Percentiles rank a stretch among this genome's conserved stretches.
These are phyloP conservation scores for Philonicus albiceps DNA, from an alignment of 2,888 invertebrate genomes.

Conservation along the genomic window DNA sequence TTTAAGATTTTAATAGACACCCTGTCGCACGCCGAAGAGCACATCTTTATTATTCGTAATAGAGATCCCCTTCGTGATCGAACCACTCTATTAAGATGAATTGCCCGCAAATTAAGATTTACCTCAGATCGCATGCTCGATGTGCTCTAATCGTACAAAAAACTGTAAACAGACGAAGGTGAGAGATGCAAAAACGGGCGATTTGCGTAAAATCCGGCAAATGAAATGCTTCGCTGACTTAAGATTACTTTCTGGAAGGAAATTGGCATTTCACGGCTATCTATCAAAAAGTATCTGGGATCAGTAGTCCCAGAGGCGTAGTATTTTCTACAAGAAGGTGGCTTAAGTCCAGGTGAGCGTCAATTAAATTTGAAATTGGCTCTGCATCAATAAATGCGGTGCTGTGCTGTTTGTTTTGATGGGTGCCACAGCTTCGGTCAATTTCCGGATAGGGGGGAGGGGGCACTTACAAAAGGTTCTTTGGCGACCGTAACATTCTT, in stretches of 20 bases:
- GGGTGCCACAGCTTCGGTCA: neutral
- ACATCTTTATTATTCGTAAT: neutral
- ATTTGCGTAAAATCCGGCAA: neutral
- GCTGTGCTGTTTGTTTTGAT: neutral
- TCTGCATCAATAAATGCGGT: neutral
- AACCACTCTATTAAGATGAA: neutral
- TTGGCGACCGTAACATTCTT: neutral
- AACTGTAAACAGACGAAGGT: neutral
- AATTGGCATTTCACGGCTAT: neutral
- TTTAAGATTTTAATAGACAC: neutral
- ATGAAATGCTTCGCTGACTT: neutral
- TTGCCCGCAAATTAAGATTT: neutral
- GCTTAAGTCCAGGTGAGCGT: neutral
- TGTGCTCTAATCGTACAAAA: neutral
- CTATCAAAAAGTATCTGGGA: neutral
- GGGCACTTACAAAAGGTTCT: neutral
- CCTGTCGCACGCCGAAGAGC: neutral
- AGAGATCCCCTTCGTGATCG: neutral
- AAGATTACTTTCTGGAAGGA: neutral
- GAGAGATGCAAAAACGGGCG: neutral
- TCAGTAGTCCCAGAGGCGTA: neutral
- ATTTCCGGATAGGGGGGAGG: neutral
- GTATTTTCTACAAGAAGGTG: neutral
- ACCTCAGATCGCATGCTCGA: neutral
- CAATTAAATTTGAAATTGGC: neutral